These are phyloP conservation scores for Dermolepida albohirtum DNA, from an alignment of 2,888 invertebrate species.

Conservation along the genomic window DNA sequence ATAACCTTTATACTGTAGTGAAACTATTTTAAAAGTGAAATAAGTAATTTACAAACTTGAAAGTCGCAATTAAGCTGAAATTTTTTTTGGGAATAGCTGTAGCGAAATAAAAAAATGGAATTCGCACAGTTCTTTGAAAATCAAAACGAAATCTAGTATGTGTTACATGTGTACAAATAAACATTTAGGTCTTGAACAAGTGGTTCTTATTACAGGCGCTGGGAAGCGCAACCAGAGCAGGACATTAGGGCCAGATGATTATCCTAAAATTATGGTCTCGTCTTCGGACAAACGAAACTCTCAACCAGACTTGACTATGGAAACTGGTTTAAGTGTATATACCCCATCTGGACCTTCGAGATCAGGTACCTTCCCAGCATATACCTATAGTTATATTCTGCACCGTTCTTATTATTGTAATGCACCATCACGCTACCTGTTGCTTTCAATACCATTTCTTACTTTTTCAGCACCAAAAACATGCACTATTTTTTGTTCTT, in stretches of 20 bases:
- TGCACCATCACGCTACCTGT: neutral
- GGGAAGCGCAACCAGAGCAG: conserved; percentile 63
- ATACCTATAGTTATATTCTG: conserved; percentile 15
- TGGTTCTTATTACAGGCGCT: conserved; percentile 63
- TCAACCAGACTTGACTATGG: conserved; percentile 58
- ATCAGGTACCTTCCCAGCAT: conserved; percentile 59
- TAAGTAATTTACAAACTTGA: too few species aligned
- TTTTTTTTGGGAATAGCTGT: too few species aligned
- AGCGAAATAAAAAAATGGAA: too few species aligned
- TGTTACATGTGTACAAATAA: neutral
- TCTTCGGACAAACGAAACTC: conserved; percentile 61
- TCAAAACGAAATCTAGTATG: too few species aligned
- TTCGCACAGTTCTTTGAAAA: too few species aligned
- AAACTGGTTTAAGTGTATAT: conserved; percentile 65
- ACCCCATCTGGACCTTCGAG: conserved; percentile 65
- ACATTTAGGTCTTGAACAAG: conserved; percentile 46
- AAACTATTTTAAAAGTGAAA: too few species aligned
- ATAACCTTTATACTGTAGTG: too few species aligned
- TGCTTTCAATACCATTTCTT: neutral
- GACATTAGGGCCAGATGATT: conserved; percentile 60
- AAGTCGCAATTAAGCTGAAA: too few species aligned
- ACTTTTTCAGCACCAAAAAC: too few species aligned
- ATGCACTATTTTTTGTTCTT: too few species aligned
- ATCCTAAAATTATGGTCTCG: conserved; percentile 63
- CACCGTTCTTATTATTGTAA: conserved; percentile 2